Evolutionary conservation across 2,797 vertebrate genomes (phyloP), one percentile per base, ranked within the genome.

Genomic region (Rhinatrema bivittatum): DNA sequence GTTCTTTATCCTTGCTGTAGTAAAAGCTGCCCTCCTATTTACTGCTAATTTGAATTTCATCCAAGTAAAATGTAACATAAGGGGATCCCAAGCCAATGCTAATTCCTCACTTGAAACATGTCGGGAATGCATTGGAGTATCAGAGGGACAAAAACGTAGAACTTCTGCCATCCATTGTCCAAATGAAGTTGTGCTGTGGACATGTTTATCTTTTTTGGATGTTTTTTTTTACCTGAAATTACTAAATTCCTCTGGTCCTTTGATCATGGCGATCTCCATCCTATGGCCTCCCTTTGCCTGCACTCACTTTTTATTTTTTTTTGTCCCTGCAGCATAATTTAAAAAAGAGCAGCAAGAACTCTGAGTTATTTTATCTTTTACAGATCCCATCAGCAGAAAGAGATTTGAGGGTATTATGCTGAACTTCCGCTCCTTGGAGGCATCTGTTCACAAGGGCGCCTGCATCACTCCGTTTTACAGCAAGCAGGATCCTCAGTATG

Each of bases 331-430:
- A n/a, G 3, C 16, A 2, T 39, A 46, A 28, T 42, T 46, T 22
- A 20, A 7, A 4, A 7, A 8, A 14, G 5, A 14, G 16, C 4
- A 17, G 7, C 4, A 5, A 11, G 32, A 10, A 7, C 20, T 38
- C 12, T 25, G 18, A 11, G 3, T 4, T n/a, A 16, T 22, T n/a
- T 15, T 6, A 35, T 5, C 28, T 7, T 42, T 16, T 33, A 5
- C 25, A 10, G 11, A 10, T 5, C 11, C 10, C 14, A 14, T 24
- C 7, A 20, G 9, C 16, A 37, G 10, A 26, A 45, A 66, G 23
- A 69, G 65, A 35, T 75, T 68, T 46, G 62, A 53, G 45, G 47
- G 68, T 30, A 59, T 60, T 13, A 46, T 44, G 50, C 53, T 66
- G 41, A 52, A 17, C 32, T 66, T 68, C 27, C 71, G 51, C 35